Percentiles rank a stretch among this genome's conserved stretches.
Evolutionary conservation across 2,888 invertebrate genomes (phyloP).

Genomic region (Drosophila rellima): DNA sequence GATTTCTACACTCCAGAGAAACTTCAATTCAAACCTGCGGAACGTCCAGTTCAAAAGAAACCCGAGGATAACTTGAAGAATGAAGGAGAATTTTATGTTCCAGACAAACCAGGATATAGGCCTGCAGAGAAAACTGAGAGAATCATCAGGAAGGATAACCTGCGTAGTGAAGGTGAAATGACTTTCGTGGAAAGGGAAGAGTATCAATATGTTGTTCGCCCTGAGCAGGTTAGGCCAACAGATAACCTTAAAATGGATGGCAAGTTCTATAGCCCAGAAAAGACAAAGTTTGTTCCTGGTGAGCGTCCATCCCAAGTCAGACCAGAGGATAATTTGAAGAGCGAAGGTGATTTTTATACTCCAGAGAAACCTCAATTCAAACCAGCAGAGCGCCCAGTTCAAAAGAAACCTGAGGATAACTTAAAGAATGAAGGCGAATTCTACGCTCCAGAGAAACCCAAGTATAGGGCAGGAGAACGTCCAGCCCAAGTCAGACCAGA

Average conservation of each 20-base stretch:
- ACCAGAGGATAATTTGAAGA: slow-evolving; percentile 85
- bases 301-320: slow-evolving; percentile 85
- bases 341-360: slow-evolving; percentile 87
- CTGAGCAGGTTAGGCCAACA: slow-evolving; percentile 39
- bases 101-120: slow-evolving; percentile 84
- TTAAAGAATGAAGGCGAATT: slow-evolving; percentile 60
- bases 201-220: slow-evolving; percentile 64
- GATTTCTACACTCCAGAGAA: too few relatives aligned
- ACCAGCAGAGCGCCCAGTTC: slow-evolving; percentile 85
- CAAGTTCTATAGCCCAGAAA: slow-evolving; percentile 86
- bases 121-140: slow-evolving; percentile 86
- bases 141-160: slow-evolving; percentile 82
- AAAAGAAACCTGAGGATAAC: slow-evolving; percentile 81
- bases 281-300: slow-evolving; percentile 85
- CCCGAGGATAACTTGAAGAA: slow-evolving; percentile 87
- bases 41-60: too few relatives aligned
- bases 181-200: slow-evolving; percentile 83
- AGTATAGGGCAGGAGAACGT: slow-evolving; percentile 80
- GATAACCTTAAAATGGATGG: slow-evolving; percentile 85
- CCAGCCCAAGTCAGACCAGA: slow-evolving; percentile 86
- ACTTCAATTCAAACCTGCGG: too few relatives aligned
- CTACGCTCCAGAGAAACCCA: slow-evolving; percentile 74
- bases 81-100: slow-evolving; percentile 86
- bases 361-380: slow-evolving; percentile 83
- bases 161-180: slow-evolving; percentile 88